phyloP scores from a whole-genome alignment of 2,888 invertebrate genomes.

The Acanthosoma haemorrhoidale region DNA sequence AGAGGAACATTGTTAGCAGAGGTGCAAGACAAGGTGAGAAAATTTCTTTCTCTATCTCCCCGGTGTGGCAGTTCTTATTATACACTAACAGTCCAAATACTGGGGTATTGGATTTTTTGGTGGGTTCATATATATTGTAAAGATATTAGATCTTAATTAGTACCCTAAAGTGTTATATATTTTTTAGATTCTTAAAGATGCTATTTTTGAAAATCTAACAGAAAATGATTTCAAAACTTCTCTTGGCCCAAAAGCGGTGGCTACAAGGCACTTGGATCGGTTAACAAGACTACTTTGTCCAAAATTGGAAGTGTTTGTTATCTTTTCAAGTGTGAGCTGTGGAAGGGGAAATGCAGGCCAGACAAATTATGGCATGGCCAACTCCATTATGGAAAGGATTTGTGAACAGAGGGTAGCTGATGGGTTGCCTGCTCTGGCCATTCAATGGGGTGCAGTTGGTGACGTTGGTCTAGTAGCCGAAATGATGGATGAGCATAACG shows the following conservation, averaged over 20 bases:
- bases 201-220: constrained; percentile 70
- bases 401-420: constrained; percentile 66
- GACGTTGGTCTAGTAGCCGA: constrained; percentile 66
- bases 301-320: constrained; percentile 65
- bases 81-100: no score
- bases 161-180: constrained; percentile 19
- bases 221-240: constrained; percentile 62
- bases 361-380: constrained; percentile 84
- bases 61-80: no score
- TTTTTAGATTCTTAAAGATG: constrained; percentile 59
- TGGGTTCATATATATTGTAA: no score
- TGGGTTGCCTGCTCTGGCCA: constrained; percentile 71
- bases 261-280: constrained; percentile 70
- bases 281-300: constrained; percentile 57
- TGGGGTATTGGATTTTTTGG: no score
- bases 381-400: constrained; percentile 59
- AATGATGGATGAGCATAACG: constrained; percentile 55
- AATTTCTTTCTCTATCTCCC: no score
- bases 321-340: constrained; percentile 87
- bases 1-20: no score
- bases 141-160: no score
- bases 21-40: no score
- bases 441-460: constrained; percentile 91
- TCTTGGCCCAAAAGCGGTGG: constrained; percentile 72
- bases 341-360: constrained; percentile 89